Evolutionary conservation across 2,888 invertebrate genomes (phyloP).

Genomic region (Ophraella communa): DNA sequence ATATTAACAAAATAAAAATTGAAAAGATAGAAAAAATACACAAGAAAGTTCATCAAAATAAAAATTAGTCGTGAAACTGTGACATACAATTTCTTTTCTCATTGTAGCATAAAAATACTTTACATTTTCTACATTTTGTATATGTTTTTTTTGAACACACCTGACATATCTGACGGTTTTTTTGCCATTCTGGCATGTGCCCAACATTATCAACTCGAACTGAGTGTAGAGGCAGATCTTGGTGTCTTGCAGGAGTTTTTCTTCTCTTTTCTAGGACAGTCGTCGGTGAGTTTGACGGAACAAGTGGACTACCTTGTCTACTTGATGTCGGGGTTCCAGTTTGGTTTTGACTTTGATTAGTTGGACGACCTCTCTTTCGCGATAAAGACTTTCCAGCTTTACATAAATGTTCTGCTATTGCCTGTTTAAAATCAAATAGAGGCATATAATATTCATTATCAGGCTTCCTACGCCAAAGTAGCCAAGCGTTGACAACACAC

Average conservation of each 20-base stretch:
- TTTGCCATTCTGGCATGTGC: background rate
- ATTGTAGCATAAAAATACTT: background rate
- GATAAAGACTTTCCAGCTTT: constrained; percentile 3
- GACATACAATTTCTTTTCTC: background rate
- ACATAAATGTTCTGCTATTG: constrained; percentile 13
- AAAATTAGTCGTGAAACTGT: background rate
- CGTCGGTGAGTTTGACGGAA: background rate
- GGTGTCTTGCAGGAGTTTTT: background rate
- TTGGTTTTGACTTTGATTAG: background rate
- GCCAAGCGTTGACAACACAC: constrained; percentile 4
- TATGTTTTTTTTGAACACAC: background rate
- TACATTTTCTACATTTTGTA: constrained; percentile 1
- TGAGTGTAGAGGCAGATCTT: constrained; percentile 1
- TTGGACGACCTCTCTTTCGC: constrained; percentile 11
- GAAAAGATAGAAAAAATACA: background rate
- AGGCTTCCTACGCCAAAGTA: constrained; percentile 10
- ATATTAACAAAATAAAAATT: background rate
- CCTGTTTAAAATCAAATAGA: constrained; percentile 14
- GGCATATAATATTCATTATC: constrained; percentile 5
- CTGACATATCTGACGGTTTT: background rate
- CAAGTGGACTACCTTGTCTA: background rate
- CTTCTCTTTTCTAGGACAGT: background rate
- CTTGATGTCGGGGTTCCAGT: background rate
- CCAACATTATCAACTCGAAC: background rate
- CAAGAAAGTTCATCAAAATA: background rate